These are phyloP conservation scores for Lottia scabra DNA, from an alignment of 2,888 invertebrate genomes.

Conservation along the genomic window DNA sequence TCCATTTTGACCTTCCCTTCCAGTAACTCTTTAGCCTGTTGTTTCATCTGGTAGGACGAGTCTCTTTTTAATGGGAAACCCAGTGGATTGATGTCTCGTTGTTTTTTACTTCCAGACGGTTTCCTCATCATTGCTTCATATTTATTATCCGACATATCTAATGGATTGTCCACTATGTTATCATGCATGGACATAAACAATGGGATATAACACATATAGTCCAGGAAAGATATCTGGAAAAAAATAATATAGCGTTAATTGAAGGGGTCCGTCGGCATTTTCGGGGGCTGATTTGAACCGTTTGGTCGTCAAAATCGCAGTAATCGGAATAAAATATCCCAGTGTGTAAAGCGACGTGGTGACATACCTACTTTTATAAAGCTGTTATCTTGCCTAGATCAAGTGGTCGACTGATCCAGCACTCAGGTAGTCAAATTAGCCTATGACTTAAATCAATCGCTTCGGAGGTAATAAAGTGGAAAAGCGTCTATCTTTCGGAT, in stretches of 20 bases:
- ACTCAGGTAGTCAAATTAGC: too few relatives aligned
- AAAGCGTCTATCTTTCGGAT: too few relatives aligned
- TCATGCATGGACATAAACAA: conserved; percentile 69
- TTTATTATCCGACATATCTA: conserved; percentile 65
- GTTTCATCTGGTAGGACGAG: conserved; percentile 49
- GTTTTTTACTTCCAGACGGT: conserved; percentile 51
- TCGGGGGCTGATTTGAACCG: too few relatives aligned
- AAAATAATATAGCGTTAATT: neutral
- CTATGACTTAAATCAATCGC: too few relatives aligned
- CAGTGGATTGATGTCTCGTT: conserved; percentile 67
- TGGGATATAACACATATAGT: conserved; percentile 67
- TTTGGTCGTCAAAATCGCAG: too few relatives aligned
- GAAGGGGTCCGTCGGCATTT: too few relatives aligned
- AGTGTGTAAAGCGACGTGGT: too few relatives aligned
- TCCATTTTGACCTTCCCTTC: conserved; percentile 47
- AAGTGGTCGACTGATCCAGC: too few relatives aligned
- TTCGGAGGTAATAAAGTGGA: too few relatives aligned
- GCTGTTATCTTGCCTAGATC: too few relatives aligned
- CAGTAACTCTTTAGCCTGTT: conserved; percentile 55
- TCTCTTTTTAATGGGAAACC: conserved; percentile 57
- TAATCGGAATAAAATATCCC: too few relatives aligned
- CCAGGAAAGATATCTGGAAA: conserved; percentile 67
- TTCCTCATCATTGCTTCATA: conserved; percentile 49
- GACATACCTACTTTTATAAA: too few relatives aligned
- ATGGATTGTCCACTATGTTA: conserved; percentile 65